phyloP scores from a whole-genome alignment of 2,797 vertebrate species.

The Momotus momota region DNA sequence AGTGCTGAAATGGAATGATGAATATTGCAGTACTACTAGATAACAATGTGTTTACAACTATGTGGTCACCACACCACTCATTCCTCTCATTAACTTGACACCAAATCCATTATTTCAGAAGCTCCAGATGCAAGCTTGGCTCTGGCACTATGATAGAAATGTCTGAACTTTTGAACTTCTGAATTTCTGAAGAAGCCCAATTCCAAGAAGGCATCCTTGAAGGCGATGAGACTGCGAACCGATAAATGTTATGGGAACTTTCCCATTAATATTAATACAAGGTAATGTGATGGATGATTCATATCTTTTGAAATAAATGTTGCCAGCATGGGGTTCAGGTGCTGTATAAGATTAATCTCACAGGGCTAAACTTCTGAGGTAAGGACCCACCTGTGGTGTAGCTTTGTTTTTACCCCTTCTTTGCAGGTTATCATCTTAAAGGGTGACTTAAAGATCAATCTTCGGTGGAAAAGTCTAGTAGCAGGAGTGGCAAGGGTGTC shows the following conservation, averaged over 20 bases:
- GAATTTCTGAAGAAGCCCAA: neutral
- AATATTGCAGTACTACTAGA: neutral
- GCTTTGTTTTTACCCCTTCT: neutral
- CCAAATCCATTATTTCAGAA: slow-evolving; percentile 16
- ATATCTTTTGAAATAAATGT: neutral
- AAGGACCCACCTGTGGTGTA: neutral
- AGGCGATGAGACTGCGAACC: neutral
- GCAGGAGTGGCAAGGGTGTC: neutral
- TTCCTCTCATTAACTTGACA: neutral
- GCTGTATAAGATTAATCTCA: neutral
- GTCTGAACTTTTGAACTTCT: neutral
- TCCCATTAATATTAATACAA: neutral
- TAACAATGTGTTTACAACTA: neutral
- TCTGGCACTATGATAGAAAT: neutral
- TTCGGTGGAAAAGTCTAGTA: neutral
- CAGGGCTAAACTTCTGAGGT: neutral
- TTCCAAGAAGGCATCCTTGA: neutral
- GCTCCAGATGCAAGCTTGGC: neutral
- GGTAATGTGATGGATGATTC: neutral
- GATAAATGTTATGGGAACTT: neutral
- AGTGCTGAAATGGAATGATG: neutral
- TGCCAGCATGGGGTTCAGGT: neutral
- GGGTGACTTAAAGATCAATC: neutral
- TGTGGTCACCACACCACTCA: neutral
- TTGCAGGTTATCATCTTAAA: neutral